Conservation (phyloP, 1,140 invertebrate species). For the Papilio glaucus region DNA sequence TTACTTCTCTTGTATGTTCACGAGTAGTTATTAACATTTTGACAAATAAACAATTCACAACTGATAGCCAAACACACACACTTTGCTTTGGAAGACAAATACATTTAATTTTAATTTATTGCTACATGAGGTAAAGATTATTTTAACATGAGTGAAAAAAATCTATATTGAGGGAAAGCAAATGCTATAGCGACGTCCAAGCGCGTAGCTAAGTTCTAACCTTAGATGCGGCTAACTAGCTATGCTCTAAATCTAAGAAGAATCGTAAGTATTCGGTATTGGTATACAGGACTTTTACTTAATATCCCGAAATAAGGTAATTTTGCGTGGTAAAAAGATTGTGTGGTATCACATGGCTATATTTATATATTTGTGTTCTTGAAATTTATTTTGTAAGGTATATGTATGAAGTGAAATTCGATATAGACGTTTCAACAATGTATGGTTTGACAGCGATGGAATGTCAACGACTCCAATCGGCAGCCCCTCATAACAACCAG, state of each 20-base stretch:
- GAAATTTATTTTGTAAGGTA: no score
- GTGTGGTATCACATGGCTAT: background rate
- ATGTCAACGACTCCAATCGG: no score
- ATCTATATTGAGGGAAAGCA: background rate
- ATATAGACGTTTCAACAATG: no score
- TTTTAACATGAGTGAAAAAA: background rate
- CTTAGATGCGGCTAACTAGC: background rate
- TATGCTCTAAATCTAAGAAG: background rate
- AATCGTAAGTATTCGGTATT: conserved; percentile 20
- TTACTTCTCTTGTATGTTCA: conserved; percentile 26
- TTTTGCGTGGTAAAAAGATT: no score
- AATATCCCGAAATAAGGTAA: background rate
- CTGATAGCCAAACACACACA: background rate
- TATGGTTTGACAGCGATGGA: no score
- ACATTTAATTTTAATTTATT: background rate
- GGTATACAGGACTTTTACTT: background rate
- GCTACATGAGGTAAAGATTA: background rate
- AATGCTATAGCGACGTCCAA: background rate
- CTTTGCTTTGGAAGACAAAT: background rate
- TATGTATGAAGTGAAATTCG: no score
- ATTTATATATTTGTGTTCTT: no score
- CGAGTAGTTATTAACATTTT: conserved; percentile 35
- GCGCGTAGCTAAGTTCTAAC: background rate
- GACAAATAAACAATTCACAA: conserved; percentile 1
- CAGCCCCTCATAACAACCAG: no score